Evolutionary conservation across 2,113 vertebrate genomes (phyloP), one percentile per base, ranked within the genome.

Genomic region (Butorides virescens): DNA sequence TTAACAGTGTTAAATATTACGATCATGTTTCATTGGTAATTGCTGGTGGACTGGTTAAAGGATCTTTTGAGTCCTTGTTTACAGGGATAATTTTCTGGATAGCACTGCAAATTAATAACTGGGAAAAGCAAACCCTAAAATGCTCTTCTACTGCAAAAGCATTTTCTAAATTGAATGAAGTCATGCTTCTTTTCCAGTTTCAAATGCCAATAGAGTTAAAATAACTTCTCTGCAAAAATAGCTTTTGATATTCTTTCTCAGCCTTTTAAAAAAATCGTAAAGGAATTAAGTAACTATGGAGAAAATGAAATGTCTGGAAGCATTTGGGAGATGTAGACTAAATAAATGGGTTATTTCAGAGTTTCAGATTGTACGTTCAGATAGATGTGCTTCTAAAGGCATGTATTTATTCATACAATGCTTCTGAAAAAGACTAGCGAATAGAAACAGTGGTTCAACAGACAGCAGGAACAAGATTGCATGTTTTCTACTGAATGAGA

Each of bases 11-110:
- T 65, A 53, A 78, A 61, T 86, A 36, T 32, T 71, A 9, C 0
- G 3, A 1, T 83, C 17, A 3, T 46, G 7, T 82, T 90, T 82
- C 3, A 0, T 50, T 81, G 29, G 42, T 91, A 63, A 26, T 67
- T 82, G 34, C 39, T 65, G 18, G 32, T 78, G 34, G 56, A 55
- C 56, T 73, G 46, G 20, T 73, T 91, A 59, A 59, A 29, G 71
- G 37, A 68, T 39, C 56, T 92, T 87, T 72, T 63, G 66, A 88
- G 58, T 56, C 30, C 23, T 11, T 79, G 61, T 65, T 95, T 97
- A 44, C 34, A 61, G 30, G 39, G 39, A 52, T 72, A 44, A 42
- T 75, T 82, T 91, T 93, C 56, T 93, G 42, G 26, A 49, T 67
- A 67, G 32, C 62, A 34, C 10, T 66, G 50, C 46, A 82, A 34